A percentile compares a stretch with the other conserved stretches of the same genome.
phyloP scores from a whole-genome alignment of 2,888 invertebrate species.

The Pantelozetes paolii region DNA sequence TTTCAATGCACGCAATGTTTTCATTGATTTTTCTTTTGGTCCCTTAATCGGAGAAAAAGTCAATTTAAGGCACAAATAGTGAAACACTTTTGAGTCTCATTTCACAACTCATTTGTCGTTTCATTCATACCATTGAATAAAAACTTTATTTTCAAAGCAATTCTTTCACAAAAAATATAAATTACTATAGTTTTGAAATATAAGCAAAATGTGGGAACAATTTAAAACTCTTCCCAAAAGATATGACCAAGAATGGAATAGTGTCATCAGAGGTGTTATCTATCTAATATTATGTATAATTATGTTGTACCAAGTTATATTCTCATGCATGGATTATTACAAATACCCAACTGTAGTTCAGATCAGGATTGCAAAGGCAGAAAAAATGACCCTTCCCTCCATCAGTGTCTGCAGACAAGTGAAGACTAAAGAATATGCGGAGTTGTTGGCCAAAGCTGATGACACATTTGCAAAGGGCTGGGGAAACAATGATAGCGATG shows the following conservation, averaged over 20 bases:
- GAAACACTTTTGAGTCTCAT: too few relatives aligned
- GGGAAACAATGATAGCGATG: background rate
- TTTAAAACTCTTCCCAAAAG: too few relatives aligned
- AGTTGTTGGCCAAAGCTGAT: background rate
- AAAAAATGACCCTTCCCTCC: background rate
- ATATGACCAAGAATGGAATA: background rate
- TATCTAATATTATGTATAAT: background rate
- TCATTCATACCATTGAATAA: too few relatives aligned
- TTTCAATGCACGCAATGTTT: too few relatives aligned
- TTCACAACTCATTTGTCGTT: too few relatives aligned
- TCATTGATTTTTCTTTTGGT: too few relatives aligned
- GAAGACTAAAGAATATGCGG: background rate
- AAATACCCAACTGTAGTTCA: background rate
- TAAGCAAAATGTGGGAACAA: too few relatives aligned
- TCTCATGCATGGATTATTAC: background rate
- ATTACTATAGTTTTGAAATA: too few relatives aligned
- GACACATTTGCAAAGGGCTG: background rate
- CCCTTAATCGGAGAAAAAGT: too few relatives aligned
- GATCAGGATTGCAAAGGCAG: background rate
- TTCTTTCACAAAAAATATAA: too few relatives aligned
- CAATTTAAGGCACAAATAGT: too few relatives aligned
- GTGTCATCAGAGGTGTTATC: background rate
- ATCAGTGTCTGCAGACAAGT: conserved; percentile 7
- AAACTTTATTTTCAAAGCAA: too few relatives aligned
- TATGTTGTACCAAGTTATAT: background rate